Base-by-base conservation (phyloP, 1,140 invertebrate species). In the Oncopeltus fasciatus region DNA sequence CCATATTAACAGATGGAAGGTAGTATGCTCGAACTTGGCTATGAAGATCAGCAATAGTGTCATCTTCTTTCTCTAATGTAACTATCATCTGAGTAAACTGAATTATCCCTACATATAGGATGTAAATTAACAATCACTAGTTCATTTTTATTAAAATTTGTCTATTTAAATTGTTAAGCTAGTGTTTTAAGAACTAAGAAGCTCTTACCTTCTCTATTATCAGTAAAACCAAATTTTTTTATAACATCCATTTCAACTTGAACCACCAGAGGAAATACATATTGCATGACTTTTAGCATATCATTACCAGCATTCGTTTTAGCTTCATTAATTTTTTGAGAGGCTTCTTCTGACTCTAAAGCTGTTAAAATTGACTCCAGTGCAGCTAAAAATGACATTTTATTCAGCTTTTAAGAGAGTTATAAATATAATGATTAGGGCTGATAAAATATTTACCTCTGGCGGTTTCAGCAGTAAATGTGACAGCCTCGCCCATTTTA, bases 251-350 rank as follows among this genome's bases (percentile, higher is more conserved):
- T 83, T 71, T 91, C 83, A 57, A 90, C 82, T 72, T 89, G 82
- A 69, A 87, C 84, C 26, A 88, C 80, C 56, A 88, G 74, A 1
- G 88, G 88, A 74, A 87, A 92, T 11, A 89, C 83, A 69, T 86
- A 84, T 70, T 92, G 90, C 88, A 95, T 92, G 78, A 90, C 85
- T 73, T 91, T 88, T 24, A 93, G 74, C 90, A 94, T 93, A 73
- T 93, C 91, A 75, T 93, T 94, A 0, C 90, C 90, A 56, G 90
- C 87, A 70, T 77, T 81, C 61, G 81, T 80, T 70, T 88, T 85
- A 0, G 90, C 90, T 72, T 91, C 87, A 44, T 85, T 80, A n/a
- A 94, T 71, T 72, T 86, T 86, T 24, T 81, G 77, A 0, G 80
- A 75, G 75, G 92, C 90, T 68, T 90, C 87, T 2, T 86, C 79